Evolutionary conservation across 2,888 invertebrate genomes (phyloP).

Genomic region (Rambutsinella grinnellia): DNA sequence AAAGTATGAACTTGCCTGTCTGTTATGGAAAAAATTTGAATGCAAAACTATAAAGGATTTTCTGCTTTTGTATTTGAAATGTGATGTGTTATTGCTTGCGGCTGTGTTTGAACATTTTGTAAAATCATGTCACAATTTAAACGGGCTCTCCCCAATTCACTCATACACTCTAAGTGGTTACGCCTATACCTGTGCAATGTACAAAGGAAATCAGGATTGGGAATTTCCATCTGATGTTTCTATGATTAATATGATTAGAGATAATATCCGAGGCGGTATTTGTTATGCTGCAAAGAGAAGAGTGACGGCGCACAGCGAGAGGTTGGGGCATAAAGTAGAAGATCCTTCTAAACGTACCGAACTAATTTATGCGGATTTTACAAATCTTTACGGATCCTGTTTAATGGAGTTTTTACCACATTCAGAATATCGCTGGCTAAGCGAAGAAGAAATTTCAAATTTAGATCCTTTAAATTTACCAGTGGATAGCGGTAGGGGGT

Average conservation of each 20-base stretch:
- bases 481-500: neutral
- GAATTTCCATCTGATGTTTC: neutral
- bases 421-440: neutral
- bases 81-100: neutral
- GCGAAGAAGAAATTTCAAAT: neutral
- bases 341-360: neutral
- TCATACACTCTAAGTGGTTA: neutral
- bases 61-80: neutral
- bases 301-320: neutral
- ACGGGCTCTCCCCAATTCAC: neutral
- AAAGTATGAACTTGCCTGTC: neutral
- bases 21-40: neutral
- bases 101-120: slow-evolving; percentile 6
- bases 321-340: neutral
- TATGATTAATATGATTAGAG: neutral
- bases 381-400: neutral
- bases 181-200: neutral
- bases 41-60: slow-evolving; percentile 4
- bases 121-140: neutral
- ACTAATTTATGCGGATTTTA: neutral
- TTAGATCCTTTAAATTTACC: neutral
- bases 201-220: neutral
- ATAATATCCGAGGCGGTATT: neutral
- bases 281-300: neutral
- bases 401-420: neutral